Conservation (phyloP, 2,888 invertebrate species). For the Anoplius nigerrimus region DNA sequence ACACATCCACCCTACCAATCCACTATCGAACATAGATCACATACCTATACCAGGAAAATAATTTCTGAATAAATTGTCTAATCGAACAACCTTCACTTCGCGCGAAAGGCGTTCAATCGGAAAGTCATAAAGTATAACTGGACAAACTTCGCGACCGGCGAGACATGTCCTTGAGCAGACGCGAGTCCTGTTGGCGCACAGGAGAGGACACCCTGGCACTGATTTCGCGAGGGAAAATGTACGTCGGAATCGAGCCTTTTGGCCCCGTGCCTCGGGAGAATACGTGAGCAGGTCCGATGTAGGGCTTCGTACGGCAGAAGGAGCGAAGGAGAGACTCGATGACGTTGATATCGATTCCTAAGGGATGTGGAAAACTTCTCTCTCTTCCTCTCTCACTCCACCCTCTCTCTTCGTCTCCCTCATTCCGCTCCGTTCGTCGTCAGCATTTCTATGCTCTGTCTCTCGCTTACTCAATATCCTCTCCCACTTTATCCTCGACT, state of each 20-base stretch:
- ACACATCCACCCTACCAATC: too few relatives aligned
- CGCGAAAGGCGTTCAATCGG: too few relatives aligned
- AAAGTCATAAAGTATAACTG: slow-evolving; percentile 2
- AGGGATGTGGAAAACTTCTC: slow-evolving; percentile 57
- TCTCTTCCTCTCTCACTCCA: slow-evolving; percentile 4
- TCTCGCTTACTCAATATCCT: not conserved
- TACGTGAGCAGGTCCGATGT: slow-evolving; percentile 34
- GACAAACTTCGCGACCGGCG: too few relatives aligned
- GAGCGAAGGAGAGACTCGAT: slow-evolving; percentile 56
- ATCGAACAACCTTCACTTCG: too few relatives aligned
- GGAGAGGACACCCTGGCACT: slow-evolving; percentile 33
- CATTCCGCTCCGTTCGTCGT: not conserved
- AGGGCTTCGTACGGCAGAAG: slow-evolving; percentile 44
- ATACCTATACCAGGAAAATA: too few relatives aligned
- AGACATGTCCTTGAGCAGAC: too few relatives aligned
- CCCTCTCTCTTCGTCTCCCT: slow-evolving; percentile 5
- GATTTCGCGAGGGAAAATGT: slow-evolving; percentile 31
- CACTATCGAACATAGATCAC: too few relatives aligned
- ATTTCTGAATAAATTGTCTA: too few relatives aligned
- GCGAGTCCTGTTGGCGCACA: too few relatives aligned
- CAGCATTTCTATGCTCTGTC: slow-evolving; percentile 6
- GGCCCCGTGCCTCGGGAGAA: slow-evolving; percentile 53
- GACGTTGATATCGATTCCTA: slow-evolving; percentile 68
- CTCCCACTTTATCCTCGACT: slow-evolving; percentile 12
- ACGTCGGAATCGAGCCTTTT: slow-evolving; percentile 54